Conservation (phyloP, 2,888 invertebrate genomes). For the Monoplex corrugatus region DNA sequence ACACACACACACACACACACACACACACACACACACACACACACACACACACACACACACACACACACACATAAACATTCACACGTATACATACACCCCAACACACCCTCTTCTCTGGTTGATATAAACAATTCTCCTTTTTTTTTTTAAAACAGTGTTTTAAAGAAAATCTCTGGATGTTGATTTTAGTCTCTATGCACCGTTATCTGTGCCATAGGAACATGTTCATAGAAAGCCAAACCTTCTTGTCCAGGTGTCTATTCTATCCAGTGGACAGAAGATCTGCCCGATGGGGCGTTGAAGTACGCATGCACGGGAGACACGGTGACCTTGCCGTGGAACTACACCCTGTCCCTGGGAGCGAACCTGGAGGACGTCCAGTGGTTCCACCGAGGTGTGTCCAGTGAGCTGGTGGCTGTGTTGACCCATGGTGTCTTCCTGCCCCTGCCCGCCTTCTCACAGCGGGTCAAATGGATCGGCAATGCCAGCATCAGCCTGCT, state of each 20-base stretch:
- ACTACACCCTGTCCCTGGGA: background rate
- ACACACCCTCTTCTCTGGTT: no score
- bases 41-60: no score
- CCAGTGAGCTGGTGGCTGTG: conserved; percentile 29
- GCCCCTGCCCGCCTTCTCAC: background rate
- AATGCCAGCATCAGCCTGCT: background rate
- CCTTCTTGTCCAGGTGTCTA: background rate
- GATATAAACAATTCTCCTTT: no score
- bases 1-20: no score
- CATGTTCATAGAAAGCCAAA: no score
- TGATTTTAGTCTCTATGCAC: no score
- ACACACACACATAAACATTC: no score
- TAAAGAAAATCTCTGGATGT: no score
- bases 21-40: no score
- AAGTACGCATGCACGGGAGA: conserved; percentile 14
- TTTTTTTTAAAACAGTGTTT: no score
- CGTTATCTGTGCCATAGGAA: no score
- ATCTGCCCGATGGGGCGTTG: background rate
- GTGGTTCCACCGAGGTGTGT: conserved; percentile 24
- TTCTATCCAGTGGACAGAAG: background rate
- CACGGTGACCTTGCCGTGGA: background rate
- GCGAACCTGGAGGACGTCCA: background rate
- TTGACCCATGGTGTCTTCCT: conserved; percentile 34
- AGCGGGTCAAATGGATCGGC: background rate
- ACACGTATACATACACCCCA: no score